These are phyloP conservation scores for Calidris pygmaea DNA, from an alignment of 2,113 vertebrate species.

Conservation along the genomic window DNA sequence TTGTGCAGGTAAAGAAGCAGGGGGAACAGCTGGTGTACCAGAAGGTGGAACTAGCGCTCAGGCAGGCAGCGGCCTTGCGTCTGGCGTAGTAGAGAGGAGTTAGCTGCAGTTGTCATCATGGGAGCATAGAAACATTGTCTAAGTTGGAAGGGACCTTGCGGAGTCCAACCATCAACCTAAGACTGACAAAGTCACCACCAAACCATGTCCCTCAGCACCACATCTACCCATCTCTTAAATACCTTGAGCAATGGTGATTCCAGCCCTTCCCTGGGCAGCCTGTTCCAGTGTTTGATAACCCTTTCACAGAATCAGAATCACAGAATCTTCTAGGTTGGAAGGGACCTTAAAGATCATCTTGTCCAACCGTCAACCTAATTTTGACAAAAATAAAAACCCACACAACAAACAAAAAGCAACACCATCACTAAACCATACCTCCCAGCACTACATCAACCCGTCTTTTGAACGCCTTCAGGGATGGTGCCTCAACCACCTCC, in stretches of 20 bases:
- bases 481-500: no score
- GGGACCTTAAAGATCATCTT: no score
- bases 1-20: background rate
- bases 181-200: background rate
- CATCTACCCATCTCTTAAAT: background rate
- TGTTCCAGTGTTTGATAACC: background rate
- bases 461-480: no score
- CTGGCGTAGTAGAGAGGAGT: background rate
- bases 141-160: background rate
- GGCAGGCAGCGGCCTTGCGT: no score
- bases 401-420: no score
- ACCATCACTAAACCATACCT: no score
- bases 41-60: no score
- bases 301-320: background rate
- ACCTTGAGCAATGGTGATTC: background rate
- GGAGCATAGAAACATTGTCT: background rate
- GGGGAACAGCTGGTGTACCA: no score
- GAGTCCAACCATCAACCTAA: background rate
- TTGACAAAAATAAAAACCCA: no score
- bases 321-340: no score
- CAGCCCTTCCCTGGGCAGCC: background rate
- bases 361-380: no score
- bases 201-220: background rate
- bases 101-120: fast-evolving
- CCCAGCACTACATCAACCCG: no score